phyloP scores from a whole-genome alignment of 2,888 invertebrate genomes.

The Cyclophora punctaria region DNA sequence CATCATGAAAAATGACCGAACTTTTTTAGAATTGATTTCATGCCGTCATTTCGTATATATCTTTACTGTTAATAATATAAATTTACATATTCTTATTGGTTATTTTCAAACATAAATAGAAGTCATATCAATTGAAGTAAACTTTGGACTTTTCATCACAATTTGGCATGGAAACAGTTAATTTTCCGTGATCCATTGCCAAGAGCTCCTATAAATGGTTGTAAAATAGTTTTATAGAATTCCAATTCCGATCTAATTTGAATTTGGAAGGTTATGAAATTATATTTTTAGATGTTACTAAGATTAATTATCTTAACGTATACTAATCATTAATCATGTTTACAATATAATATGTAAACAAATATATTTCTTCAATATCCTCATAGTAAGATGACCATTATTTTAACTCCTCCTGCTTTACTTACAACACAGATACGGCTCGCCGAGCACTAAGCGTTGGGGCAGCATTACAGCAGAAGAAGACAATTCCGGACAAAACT shows the following conservation, averaged over 20 bases:
- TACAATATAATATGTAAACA: not conserved
- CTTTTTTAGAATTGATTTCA: not conserved
- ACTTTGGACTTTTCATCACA: constrained; percentile 47
- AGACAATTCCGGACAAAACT: constrained; percentile 75
- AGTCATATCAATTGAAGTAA: constrained; percentile 22
- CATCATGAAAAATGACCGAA: not conserved
- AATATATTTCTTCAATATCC: not conserved
- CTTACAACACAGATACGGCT: constrained; percentile 46
- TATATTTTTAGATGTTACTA: not conserved
- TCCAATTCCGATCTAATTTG: not conserved
- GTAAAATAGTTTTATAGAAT: constrained; percentile 1
- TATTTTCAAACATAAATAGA: not conserved
- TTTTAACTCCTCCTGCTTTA: not conserved
- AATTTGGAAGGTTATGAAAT: not conserved
- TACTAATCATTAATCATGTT: not conserved
- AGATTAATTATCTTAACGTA: not conserved
- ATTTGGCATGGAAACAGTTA: constrained; percentile 40
- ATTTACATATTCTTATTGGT: too few species aligned
- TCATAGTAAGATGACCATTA: not conserved
- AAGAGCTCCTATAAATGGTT: constrained; percentile 17
- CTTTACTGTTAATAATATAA: too few species aligned
- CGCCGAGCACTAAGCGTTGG: constrained; percentile 70
- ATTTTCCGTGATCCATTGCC: constrained; percentile 28
- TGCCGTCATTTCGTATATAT: too few species aligned
- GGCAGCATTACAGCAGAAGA: constrained; percentile 67